These are phyloP conservation scores for Apolygus lucorum DNA, from an alignment of 1,140 invertebrate species.

Conservation along the genomic window DNA sequence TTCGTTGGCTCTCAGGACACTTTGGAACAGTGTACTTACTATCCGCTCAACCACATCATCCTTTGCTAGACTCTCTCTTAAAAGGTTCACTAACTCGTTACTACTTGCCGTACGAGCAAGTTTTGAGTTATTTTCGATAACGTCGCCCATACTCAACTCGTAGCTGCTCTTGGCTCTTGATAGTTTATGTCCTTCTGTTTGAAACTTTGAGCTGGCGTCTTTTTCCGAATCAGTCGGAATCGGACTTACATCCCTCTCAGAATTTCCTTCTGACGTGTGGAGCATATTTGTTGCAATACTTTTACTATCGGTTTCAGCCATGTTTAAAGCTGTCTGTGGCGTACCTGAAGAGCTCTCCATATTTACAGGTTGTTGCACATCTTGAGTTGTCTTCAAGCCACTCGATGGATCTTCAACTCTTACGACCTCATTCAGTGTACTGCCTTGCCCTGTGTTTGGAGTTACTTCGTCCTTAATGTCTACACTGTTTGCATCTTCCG, in stretches of 20 bases:
- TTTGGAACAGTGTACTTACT: constrained; percentile 31
- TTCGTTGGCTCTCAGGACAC: constrained; percentile 25
- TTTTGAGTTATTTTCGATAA: neutral
- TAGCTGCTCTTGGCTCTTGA: constrained; percentile 5
- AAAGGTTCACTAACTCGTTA: constrained; percentile 29
- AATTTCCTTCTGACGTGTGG: constrained; percentile 17
- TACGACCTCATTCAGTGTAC: no score
- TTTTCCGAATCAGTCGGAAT: constrained; percentile 23
- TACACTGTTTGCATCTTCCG: neutral
- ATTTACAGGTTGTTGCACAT: no score
- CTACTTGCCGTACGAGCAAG: constrained; percentile 27
- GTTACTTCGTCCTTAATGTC: no score
- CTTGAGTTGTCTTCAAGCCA: no score
- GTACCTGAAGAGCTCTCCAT: neutral
- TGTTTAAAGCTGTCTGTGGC: constrained; percentile 10
- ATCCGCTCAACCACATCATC: constrained; percentile 31
- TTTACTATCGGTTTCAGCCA: constrained; percentile 3
- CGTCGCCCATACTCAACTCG: neutral
- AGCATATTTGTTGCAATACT: neutral
- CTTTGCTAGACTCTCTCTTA: constrained; percentile 32
- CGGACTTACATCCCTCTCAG: constrained; percentile 21
- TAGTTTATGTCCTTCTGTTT: constrained; percentile 6
- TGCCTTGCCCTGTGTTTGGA: no score
- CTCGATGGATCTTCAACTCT: no score
- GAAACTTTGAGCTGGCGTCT: neutral